Evolutionary conservation across 2,797 vertebrate genomes (phyloP).

Genomic region (Notamacropus eugenii): DNA sequence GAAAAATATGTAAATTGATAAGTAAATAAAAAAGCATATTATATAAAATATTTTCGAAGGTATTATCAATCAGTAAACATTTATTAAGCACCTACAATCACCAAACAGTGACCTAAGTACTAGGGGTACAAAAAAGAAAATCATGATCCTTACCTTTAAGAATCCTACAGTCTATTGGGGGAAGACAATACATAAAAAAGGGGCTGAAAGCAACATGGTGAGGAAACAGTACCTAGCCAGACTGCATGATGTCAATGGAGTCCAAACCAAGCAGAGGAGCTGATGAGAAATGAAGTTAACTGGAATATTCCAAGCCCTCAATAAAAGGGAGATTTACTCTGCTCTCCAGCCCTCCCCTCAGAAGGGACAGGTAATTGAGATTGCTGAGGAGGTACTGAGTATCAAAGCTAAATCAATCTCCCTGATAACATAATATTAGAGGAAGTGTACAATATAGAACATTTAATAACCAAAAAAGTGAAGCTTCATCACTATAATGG

Average conservation of each 20-base stretch:
- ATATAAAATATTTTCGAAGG: background rate
- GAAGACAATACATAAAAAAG: background rate
- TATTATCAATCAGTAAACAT: background rate
- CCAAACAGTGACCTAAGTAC: background rate
- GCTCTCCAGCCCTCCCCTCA: background rate
- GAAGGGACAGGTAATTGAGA: background rate
- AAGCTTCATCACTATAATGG: background rate
- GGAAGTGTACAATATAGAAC: background rate
- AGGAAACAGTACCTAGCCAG: background rate
- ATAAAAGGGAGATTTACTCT: background rate
- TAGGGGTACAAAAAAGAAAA: background rate
- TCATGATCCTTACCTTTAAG: background rate
- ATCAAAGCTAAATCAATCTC: background rate
- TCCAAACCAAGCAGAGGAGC: slow-evolving; percentile 3
- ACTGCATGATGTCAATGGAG: background rate
- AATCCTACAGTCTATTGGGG: background rate
- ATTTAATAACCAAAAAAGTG: background rate
- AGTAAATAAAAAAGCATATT: background rate
- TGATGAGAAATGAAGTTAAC: slow-evolving; percentile 33
- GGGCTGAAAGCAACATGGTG: background rate
- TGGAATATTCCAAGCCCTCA: background rate
- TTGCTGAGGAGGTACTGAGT: background rate
- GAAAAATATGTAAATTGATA: background rate
- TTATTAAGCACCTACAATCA: background rate
- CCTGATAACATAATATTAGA: background rate